These are phyloP conservation scores for Dolichoris vasculosae DNA, from an alignment of 1,140 invertebrate species.

Conservation along the genomic window DNA sequence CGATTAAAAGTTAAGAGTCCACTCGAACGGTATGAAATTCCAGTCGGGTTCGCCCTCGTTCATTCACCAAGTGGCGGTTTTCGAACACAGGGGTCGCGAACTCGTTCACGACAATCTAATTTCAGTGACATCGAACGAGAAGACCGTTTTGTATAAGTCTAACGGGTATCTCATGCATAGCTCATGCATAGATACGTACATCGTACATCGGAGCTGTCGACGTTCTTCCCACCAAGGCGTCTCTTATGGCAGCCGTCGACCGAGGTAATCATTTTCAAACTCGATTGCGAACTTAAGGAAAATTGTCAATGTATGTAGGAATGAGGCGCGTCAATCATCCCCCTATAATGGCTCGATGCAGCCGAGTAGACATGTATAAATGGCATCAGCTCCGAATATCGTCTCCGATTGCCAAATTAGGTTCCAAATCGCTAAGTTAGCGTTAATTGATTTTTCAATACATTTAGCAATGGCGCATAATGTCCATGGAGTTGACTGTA, in stretches of 20 bases:
- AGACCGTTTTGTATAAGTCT: not conserved
- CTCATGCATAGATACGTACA: not conserved
- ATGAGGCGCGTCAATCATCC: slow-evolving; percentile 20
- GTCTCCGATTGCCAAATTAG: slow-evolving; percentile 28
- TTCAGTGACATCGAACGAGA: not conserved
- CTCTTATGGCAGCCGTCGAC: not conserved
- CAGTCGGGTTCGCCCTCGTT: not conserved
- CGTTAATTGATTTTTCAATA: slow-evolving; percentile 47
- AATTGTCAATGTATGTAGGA: no score
- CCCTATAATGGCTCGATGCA: not conserved
- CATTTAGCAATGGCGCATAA: slow-evolving; percentile 5
- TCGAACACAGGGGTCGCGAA: not conserved
- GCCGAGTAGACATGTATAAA: not conserved
- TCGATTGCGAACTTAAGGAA: slow-evolving; percentile 9
- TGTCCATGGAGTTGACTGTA: slow-evolving; percentile 16
- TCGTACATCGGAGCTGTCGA: not conserved
- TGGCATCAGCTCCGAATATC: not conserved
- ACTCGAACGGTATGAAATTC: not conserved
- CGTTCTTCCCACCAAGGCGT: not conserved
- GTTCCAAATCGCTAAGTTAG: slow-evolving; percentile 41
- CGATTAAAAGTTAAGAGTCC: not conserved
- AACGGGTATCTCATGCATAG: slow-evolving; percentile 10
- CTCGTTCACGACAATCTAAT: not conserved
- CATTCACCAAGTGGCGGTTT: not conserved
- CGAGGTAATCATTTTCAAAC: not conserved